A percentile compares a stretch with the other conserved stretches of the same genome.
Conservation (phyloP, 2,113 vertebrate species). For the Labeo rohita region DNA sequence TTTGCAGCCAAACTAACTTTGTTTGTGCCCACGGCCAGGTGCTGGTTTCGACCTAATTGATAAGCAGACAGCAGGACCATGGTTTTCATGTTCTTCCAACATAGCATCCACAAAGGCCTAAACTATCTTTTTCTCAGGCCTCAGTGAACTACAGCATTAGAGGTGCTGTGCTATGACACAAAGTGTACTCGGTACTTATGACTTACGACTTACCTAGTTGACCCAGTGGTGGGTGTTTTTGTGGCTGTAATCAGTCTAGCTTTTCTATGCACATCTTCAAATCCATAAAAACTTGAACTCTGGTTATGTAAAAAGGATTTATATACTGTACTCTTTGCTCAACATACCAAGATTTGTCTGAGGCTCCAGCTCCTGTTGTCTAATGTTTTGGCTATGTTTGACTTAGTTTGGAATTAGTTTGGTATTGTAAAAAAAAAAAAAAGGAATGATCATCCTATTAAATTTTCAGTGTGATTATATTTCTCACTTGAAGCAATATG, state of each 20-base stretch:
- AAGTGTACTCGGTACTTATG: constrained; percentile 46
- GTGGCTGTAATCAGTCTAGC: background rate
- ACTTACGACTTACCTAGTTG: constrained; percentile 57
- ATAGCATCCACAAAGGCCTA: constrained; percentile 40
- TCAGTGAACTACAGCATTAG: constrained; percentile 40
- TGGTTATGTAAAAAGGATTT: background rate
- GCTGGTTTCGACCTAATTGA: constrained; percentile 61
- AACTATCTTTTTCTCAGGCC: constrained; percentile 32
- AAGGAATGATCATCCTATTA: background rate
- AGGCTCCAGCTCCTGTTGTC: background rate
- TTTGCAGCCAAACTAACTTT: constrained; percentile 70
- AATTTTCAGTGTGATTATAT: background rate
- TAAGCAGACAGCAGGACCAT: constrained; percentile 42
- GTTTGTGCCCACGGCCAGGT: constrained; percentile 71
- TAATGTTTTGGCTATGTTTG: constrained; percentile 2
- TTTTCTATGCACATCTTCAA: background rate
- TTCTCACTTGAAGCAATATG: background rate
- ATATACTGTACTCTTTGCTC: background rate
- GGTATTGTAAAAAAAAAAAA: constrained; percentile 31
- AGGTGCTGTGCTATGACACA: constrained; percentile 49
- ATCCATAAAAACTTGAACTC: constrained; percentile 21
- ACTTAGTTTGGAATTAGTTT: background rate
- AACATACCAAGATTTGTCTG: background rate
- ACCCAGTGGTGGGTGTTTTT: constrained; percentile 15
- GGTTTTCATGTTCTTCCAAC: constrained; percentile 57